phyloP scores from a whole-genome alignment of 2,888 invertebrate species.

The Catocala nupta region DNA sequence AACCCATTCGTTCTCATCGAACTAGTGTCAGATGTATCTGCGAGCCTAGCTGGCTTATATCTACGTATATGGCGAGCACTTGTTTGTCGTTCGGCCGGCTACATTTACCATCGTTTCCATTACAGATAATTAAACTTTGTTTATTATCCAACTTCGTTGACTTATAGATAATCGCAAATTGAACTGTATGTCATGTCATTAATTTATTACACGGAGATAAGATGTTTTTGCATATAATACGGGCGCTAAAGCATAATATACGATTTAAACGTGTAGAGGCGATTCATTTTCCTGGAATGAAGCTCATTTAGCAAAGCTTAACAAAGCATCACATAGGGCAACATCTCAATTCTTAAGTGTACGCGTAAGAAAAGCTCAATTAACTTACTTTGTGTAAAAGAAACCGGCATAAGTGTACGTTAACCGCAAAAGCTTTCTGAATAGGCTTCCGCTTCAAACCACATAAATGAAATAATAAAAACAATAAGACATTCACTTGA shows the following conservation, averaged over 20 bases:
- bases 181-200: conserved; percentile 50
- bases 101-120: conserved; percentile 46
- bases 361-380: conserved; percentile 35
- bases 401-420: conserved; percentile 35
- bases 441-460: conserved; percentile 43
- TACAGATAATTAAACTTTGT: conserved; percentile 51
- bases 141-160: conserved; percentile 47
- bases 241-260: conserved; percentile 34
- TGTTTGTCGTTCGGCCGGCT: conserved; percentile 31
- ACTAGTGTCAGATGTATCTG: conserved; percentile 21
- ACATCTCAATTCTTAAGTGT: conserved; percentile 48
- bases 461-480: conserved; percentile 22
- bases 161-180: conserved; percentile 52
- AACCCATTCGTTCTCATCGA: conserved; percentile 27
- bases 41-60: conserved; percentile 37
- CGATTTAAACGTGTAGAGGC: conserved; percentile 19
- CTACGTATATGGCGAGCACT: conserved; percentile 43
- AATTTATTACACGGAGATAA: conserved; percentile 42
- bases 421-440: conserved; percentile 40
- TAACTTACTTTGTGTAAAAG: conserved; percentile 34
- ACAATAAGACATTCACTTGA: conserved; percentile 9
- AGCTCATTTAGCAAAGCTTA: conserved; percentile 24
- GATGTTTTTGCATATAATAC: conserved; percentile 41
- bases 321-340: conserved; percentile 21
- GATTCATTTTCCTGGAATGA: conserved; percentile 19